Evolutionary conservation across 1,140 invertebrate species (phyloP), one percentile per base, ranked within the genome.

Genomic region (Platyscapa corneri): DNA sequence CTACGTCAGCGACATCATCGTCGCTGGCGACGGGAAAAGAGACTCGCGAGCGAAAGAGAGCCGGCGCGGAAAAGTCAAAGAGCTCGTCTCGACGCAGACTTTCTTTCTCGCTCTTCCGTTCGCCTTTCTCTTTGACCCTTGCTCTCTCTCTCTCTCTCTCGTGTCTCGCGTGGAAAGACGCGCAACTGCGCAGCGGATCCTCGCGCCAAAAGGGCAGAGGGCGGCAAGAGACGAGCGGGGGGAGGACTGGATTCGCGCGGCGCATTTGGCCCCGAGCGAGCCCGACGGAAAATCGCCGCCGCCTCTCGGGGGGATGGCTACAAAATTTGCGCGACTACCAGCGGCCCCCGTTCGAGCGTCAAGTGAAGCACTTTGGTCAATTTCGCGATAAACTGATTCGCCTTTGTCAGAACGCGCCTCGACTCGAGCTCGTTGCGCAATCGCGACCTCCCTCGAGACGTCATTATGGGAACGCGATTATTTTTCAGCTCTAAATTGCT

Each of bases 321-420:
- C 14, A 39, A 65, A 42, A 65, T 87, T 87, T 88, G 42, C 42
- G 6, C 85, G 67, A 80, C 67, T 42, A 18, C 76, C 30, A 37
- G 46, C 53, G 8, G 1, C 42, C 8, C 30, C 3, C 46, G 75
- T 76, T 27, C 49, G n/a, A 14, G 46, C 46, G 23, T 10, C 20
- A 77, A 77, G 39, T 77, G 30, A 46, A 53, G 46, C 46, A 34
- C 75, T 53, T 76, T 32, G 30, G 53, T 76, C 30, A 53, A 76
- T 53, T 77, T 56, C 20, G 53, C 53, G 76, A 78, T 64, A 60
- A 77, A 37, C 20, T 30, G 76, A 27, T 27, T 30, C 53, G 46
- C 46, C 16, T 77, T 46, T 86, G 86, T 86, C 84, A 85, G 86
- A 76, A 86, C 70, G 39, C 6, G 12, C 42, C 5, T 85, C 80